phyloP scores from a whole-genome alignment of 2,888 invertebrate genomes.

The Drosophila nr. perissopoda region DNA sequence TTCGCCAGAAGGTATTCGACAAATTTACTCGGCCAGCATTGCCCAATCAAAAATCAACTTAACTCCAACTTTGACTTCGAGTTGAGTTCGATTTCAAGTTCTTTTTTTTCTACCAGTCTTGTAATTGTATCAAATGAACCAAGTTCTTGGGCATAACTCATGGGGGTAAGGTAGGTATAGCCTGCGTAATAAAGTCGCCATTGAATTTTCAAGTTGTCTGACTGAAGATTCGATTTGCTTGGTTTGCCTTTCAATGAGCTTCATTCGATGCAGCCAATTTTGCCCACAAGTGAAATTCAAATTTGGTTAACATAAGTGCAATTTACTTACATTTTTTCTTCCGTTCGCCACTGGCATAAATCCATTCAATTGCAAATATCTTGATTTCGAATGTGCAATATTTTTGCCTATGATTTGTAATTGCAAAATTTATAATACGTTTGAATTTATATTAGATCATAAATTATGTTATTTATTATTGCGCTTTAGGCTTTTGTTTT shows the following conservation, averaged over 20 bases:
- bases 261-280: slow-evolving; percentile 12
- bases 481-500: slow-evolving; percentile 15
- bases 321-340: slow-evolving; percentile 47
- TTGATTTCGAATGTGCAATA: slow-evolving; percentile 22
- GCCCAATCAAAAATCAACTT: slow-evolving; percentile 59
- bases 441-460: slow-evolving; percentile 18
- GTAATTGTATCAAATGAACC: slow-evolving; percentile 72
- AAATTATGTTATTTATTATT: slow-evolving; percentile 58
- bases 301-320: slow-evolving; percentile 52
- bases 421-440: slow-evolving; percentile 26
- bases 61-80: slow-evolving; percentile 33
- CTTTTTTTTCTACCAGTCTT: slow-evolving; percentile 1
- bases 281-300: slow-evolving; percentile 2
- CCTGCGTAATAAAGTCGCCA: slow-evolving; percentile 45
- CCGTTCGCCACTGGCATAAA: slow-evolving; percentile 57
- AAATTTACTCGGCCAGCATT: slow-evolving; percentile 53
- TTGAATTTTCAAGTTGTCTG: slow-evolving; percentile 59
- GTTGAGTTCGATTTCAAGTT: slow-evolving; percentile 5
- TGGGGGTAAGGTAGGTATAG: slow-evolving; percentile 1
- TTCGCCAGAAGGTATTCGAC: slow-evolving; percentile 33
- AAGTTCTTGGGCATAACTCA: slow-evolving; percentile 34
- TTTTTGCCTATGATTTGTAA: slow-evolving; percentile 53
- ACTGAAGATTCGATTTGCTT: slow-evolving; percentile 43
- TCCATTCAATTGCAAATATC: slow-evolving; percentile 43
- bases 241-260: slow-evolving; percentile 31